phyloP scores from a whole-genome alignment of 1,140 invertebrate species.

The Meteorus sp. region DNA sequence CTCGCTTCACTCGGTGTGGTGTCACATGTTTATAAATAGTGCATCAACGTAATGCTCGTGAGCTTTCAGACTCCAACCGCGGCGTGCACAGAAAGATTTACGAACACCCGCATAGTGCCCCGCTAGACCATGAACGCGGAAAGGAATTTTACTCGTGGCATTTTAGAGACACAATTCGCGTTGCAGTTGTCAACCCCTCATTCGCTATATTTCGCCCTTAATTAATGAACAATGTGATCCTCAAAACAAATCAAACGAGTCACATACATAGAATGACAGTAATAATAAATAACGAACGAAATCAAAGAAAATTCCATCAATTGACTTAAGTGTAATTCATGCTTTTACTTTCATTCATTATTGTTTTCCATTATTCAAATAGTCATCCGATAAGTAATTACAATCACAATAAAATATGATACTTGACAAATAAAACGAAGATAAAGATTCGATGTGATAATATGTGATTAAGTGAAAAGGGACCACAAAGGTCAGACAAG shows the following conservation, averaged over 20 bases:
- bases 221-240: no score
- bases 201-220: neutral
- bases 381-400: no score
- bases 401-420: no score
- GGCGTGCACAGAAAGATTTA: constrained; percentile 55
- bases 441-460: no score
- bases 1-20: constrained; percentile 47
- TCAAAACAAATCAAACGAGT: no score
- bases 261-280: no score
- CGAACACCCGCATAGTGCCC: constrained; percentile 35
- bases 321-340: no score
- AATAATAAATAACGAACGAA: no score
- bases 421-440: no score
- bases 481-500: neutral
- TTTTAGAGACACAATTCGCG: neutral
- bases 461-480: neutral
- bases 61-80: constrained; percentile 40
- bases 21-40: constrained; percentile 58
- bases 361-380: no score
- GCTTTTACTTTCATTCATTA: no score
- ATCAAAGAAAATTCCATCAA: no score
- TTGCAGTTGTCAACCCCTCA: neutral
- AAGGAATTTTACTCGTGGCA: constrained; percentile 41
- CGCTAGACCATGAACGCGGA: constrained; percentile 42
- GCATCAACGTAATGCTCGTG: constrained; percentile 51